A percentile compares a stretch with the other conserved stretches of the same genome.
Evolutionary conservation across 2,113 vertebrate species (phyloP).

Genomic region (Glareola pratincola): DNA sequence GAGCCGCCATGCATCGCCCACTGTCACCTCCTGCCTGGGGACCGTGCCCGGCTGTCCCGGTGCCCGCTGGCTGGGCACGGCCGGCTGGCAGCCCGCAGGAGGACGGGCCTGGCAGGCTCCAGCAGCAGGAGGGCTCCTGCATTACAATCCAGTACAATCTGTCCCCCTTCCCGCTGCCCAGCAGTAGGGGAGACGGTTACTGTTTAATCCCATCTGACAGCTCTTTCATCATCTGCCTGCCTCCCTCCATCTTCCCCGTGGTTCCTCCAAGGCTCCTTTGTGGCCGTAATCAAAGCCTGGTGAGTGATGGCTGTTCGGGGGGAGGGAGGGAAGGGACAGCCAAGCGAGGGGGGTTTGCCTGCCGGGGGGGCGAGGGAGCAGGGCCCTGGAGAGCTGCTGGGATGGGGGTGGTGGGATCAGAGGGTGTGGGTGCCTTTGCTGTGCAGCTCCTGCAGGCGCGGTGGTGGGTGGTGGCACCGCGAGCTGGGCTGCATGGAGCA

Average conservation of each 20-base stretch:
- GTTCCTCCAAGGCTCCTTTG: conserved; percentile 69
- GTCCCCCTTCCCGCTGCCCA: conserved; percentile 50
- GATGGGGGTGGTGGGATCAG: neutral
- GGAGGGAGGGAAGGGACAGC: neutral
- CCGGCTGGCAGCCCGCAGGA: neutral
- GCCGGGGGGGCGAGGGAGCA: fast-evolving
- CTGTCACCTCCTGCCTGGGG: fast-evolving
- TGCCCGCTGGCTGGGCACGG: neutral
- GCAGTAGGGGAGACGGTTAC: conserved; percentile 50
- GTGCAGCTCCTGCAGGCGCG: neutral
- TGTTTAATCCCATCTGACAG: conserved; percentile 74
- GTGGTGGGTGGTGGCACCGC: neutral
- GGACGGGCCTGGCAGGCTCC: neutral
- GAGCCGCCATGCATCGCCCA: fast-evolving
- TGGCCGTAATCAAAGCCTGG: conserved; percentile 70
- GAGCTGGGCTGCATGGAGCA: neutral
- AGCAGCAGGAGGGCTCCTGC: conserved; percentile 14
- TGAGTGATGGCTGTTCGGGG: conserved; percentile 56
- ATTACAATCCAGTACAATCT: conserved; percentile 37
- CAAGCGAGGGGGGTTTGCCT: neutral
- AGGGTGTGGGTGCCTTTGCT: neutral
- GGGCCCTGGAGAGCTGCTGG: neutral
- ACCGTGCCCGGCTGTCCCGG: neutral
- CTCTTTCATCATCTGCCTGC: conserved; percentile 71
- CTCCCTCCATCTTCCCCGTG: conserved; percentile 48